Percentiles rank a stretch among this genome's conserved stretches.
Conservation (phyloP, 1,140 invertebrate species). For the Stegodyphus mimosarum region DNA sequence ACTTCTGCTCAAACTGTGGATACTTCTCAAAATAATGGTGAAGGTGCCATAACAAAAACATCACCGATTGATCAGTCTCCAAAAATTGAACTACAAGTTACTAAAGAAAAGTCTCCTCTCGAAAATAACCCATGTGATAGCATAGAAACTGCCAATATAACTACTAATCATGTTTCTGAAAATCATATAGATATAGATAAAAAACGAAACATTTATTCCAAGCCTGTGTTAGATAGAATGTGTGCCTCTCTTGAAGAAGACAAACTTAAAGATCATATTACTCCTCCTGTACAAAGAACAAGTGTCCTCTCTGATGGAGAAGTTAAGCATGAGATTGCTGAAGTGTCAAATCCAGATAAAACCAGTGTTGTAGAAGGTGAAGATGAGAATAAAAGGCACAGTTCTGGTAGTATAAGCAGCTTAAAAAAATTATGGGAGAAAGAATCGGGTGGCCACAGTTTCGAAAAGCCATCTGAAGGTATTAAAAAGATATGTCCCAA, state of each 20-base stretch:
- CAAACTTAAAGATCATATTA: slow-evolving; percentile 41
- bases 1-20: slow-evolving; percentile 23
- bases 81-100: slow-evolving; percentile 5
- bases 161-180: slow-evolving; percentile 61
- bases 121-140: slow-evolving; percentile 64
- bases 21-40: background rate
- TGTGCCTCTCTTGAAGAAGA: slow-evolving; percentile 59
- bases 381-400: slow-evolving; percentile 84
- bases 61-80: slow-evolving; percentile 30
- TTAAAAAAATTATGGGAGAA: slow-evolving; percentile 90
- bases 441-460: slow-evolving; percentile 45
- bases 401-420: slow-evolving; percentile 91
- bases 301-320: slow-evolving; percentile 55
- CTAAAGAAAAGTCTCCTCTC: background rate
- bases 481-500: slow-evolving; percentile 46
- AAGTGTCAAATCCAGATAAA: slow-evolving; percentile 42
- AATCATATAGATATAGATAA: slow-evolving; percentile 48
- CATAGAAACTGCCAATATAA: slow-evolving; percentile 52
- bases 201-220: slow-evolving; percentile 58
- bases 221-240: slow-evolving; percentile 55
- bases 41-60: slow-evolving; percentile 1
- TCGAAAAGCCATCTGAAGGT: slow-evolving; percentile 36
- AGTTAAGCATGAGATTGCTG: slow-evolving; percentile 11
- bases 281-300: slow-evolving; percentile 46
- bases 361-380: slow-evolving; percentile 51